phyloP scores from a whole-genome alignment of 2,888 invertebrate genomes.

The Vannuccia rotundouncinata region DNA sequence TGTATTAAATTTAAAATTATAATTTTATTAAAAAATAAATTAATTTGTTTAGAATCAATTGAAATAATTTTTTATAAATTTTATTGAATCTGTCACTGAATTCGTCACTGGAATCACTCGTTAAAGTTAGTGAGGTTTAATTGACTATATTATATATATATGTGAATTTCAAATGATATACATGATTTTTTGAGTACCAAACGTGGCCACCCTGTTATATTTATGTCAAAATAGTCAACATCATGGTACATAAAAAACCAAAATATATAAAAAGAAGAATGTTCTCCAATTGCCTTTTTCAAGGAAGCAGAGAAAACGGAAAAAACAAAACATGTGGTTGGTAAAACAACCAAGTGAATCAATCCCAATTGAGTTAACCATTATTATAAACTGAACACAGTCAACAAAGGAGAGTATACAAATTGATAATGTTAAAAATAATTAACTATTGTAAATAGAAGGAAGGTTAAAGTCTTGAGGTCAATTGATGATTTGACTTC shows the following conservation, averaged over 20 bases:
- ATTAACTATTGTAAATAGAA: neutral
- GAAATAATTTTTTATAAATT: no score
- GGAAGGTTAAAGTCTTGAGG: neutral
- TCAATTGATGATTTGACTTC: neutral
- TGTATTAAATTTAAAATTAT: no score
- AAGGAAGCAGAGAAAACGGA: neutral
- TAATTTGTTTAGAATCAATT: no score
- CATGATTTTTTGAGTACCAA: slow-evolving; percentile 13
- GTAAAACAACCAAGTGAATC: no score
- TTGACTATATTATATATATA: slow-evolving; percentile 15
- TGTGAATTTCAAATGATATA: slow-evolving; percentile 24
- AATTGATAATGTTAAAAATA: neutral
- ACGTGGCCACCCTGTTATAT: slow-evolving; percentile 3
- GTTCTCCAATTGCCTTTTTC: neutral
- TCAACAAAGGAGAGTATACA: neutral
- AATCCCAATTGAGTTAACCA: no score
- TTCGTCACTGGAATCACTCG: no score
- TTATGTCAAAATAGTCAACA: no score
- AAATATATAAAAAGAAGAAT: no score
- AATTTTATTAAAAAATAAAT: no score
- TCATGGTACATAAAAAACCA: no score
- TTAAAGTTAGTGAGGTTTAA: no score
- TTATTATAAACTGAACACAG: neutral
- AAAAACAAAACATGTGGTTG: neutral
- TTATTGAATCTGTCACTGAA: no score